Conservation (phyloP, 2,888 invertebrate genomes). For the Hemistola chrysoprasaria region DNA sequence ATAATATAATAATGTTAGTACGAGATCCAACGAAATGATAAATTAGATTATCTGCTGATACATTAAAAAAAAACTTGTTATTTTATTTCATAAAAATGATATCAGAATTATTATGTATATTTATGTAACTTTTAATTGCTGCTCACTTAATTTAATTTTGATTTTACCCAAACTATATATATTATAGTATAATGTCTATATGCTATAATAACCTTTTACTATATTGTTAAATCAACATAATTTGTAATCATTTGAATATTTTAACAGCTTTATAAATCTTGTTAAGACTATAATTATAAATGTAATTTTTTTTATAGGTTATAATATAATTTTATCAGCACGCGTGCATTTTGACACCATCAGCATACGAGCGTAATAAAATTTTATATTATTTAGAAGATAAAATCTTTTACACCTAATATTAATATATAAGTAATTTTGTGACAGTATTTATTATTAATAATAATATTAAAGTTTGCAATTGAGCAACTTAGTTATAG, state of each 20-base stretch:
- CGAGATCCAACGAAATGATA: too few relatives aligned
- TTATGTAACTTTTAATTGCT: too few relatives aligned
- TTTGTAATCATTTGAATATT: conserved; percentile 16
- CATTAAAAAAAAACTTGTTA: too few relatives aligned
- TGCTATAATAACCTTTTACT: conserved; percentile 1
- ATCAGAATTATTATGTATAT: too few relatives aligned
- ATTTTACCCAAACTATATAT: conserved; percentile 2
- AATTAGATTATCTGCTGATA: too few relatives aligned
- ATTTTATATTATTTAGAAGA: conserved; percentile 62
- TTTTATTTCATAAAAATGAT: too few relatives aligned
- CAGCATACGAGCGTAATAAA: conserved; percentile 71
- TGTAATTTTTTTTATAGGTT: conserved; percentile 42
- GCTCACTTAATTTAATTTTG: conserved; percentile 1
- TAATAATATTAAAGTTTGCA: conserved; percentile 35
- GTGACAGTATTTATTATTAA: conserved; percentile 57
- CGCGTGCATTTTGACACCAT: conserved; percentile 76
- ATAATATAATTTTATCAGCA: conserved; percentile 50
- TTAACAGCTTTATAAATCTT: conserved; percentile 17
- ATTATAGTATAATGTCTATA: background rate
- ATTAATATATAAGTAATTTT: conserved; percentile 50
- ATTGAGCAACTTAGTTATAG: conserved; percentile 58
- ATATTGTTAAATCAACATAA: background rate
- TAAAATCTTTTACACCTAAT: conserved; percentile 66
- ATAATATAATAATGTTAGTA: too few relatives aligned
- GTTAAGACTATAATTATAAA: conserved; percentile 24